Conservation (phyloP, 2,797 vertebrate species). For the Prionace glauca region DNA sequence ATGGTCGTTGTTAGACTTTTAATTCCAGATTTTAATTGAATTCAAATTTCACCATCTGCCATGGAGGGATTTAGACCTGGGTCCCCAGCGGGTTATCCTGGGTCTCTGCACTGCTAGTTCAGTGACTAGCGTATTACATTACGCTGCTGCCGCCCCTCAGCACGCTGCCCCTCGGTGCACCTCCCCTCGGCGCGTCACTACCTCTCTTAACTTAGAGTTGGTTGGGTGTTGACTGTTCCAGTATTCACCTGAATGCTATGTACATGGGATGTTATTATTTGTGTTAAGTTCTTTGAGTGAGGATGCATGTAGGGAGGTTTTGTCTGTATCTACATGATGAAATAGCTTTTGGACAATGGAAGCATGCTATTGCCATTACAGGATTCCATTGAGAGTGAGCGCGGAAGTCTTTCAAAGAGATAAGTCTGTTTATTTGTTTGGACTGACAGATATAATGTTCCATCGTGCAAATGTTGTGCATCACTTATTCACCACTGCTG, state of each 20-base stretch:
- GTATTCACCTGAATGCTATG: neutral
- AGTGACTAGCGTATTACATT: too few relatives aligned
- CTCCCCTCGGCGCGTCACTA: too few relatives aligned
- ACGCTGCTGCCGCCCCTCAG: too few relatives aligned
- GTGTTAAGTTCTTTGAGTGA: neutral
- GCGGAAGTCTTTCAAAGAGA: neutral
- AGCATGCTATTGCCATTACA: neutral
- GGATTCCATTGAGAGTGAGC: neutral
- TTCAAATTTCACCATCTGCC: too few relatives aligned
- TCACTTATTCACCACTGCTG: neutral
- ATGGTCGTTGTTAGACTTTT: too few relatives aligned
- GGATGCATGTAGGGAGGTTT: neutral
- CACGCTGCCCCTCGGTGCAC: too few relatives aligned
- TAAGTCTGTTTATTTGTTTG: neutral
- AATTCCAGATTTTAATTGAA: too few relatives aligned
- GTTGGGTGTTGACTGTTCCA: neutral
- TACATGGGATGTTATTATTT: neutral
- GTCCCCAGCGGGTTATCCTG: too few relatives aligned
- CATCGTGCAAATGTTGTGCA: neutral
- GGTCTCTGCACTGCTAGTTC: too few relatives aligned
- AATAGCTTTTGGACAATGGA: neutral
- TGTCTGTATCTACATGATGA: neutral
- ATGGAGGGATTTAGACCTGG: too few relatives aligned
- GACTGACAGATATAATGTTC: neutral
- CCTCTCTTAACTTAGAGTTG: neutral